These are phyloP conservation scores for Yponomeuta sedellus DNA, from an alignment of 2,888 invertebrate species.

Conservation along the genomic window DNA sequence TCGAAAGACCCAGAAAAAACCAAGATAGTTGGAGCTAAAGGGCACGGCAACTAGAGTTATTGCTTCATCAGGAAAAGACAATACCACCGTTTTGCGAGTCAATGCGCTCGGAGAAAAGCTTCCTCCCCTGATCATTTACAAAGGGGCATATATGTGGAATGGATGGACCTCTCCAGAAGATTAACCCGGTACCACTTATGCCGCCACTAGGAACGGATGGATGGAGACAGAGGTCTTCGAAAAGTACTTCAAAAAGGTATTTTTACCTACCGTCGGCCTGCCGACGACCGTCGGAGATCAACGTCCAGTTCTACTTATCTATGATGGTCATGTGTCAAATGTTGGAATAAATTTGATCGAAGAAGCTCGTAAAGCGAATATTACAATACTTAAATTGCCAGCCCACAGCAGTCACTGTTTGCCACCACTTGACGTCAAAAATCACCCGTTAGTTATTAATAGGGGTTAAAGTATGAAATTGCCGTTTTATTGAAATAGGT, in stretches of 20 bases:
- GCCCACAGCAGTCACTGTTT: no score
- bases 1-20: slow-evolving; percentile 26
- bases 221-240: slow-evolving; percentile 19
- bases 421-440: no score
- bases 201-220: slow-evolving; percentile 21
- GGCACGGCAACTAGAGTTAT: slow-evolving; percentile 26
- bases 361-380: no score
- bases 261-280: slow-evolving; percentile 21
- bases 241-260: slow-evolving; percentile 27
- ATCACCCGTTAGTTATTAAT: no score
- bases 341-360: no score
- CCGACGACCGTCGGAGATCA: slow-evolving; percentile 15
- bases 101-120: slow-evolving; percentile 28
- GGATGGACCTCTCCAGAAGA: slow-evolving; percentile 27
- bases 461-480: no score
- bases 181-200: slow-evolving; percentile 27
- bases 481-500: no score
- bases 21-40: slow-evolving; percentile 26
- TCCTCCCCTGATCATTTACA: slow-evolving; percentile 29
- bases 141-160: slow-evolving; percentile 32
- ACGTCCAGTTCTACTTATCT: slow-evolving; percentile 23
- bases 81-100: slow-evolving; percentile 26
- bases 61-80: slow-evolving; percentile 27
- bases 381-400: no score
- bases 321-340: no score